Conservation (phyloP, 2,113 vertebrate genomes). For the Herpailurus yagouaroundi region DNA sequence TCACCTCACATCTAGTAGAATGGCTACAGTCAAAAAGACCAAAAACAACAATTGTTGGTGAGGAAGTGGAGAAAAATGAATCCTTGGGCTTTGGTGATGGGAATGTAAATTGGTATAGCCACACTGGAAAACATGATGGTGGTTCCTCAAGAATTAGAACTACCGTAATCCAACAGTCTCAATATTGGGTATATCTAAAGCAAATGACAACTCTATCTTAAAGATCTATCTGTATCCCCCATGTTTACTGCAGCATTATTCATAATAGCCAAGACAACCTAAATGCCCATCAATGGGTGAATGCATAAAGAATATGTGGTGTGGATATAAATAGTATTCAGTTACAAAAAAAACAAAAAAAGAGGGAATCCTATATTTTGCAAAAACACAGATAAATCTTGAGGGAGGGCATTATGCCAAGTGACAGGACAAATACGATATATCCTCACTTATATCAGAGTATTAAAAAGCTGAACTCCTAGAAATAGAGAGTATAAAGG, state of each 20-base stretch:
- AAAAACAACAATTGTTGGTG: not conserved
- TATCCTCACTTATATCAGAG: not conserved
- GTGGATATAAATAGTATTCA: not conserved
- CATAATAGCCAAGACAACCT: not conserved
- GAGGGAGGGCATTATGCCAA: not conserved
- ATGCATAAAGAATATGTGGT: not conserved
- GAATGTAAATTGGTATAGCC: not conserved
- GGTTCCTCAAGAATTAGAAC: not conserved
- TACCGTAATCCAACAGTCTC: not conserved
- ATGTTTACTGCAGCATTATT: not conserved
- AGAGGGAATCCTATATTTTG: not conserved
- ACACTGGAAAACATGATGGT: not conserved
- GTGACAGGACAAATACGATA: not conserved
- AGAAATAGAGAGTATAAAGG: not conserved
- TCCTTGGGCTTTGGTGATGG: not conserved
- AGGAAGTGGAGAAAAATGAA: not conserved
- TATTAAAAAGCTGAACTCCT: not conserved
- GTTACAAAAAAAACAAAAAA: not conserved
- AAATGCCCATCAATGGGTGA: not conserved
- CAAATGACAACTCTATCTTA: not conserved
- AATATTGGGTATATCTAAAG: not conserved
- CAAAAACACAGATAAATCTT: not conserved
- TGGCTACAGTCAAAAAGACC: not conserved
- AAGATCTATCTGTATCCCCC: not conserved
- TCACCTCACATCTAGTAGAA: not conserved